Conservation (phyloP, 2,797 vertebrate species). For the Tapera naevia region DNA sequence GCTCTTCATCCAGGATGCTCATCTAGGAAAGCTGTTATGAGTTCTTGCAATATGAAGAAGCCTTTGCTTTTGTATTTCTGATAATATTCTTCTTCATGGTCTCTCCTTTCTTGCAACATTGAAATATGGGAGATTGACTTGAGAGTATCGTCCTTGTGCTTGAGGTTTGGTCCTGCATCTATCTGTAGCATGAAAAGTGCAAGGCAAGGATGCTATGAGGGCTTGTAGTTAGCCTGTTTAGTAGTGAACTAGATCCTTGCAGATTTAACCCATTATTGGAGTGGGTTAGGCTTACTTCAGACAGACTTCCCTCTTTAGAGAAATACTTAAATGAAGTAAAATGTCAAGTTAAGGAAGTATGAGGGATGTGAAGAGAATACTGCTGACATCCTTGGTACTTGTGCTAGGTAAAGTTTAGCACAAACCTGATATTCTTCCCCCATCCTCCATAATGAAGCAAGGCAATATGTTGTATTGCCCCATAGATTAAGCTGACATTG, state of each 20-base stretch:
- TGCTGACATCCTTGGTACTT: not conserved
- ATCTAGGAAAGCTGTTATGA: not conserved
- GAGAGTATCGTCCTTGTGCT: not conserved
- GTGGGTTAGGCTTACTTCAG: not conserved
- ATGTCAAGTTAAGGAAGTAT: not conserved
- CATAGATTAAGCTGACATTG: fast-evolving
- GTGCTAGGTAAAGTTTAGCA: not conserved
- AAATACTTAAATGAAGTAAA: not conserved
- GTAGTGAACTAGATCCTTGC: not conserved
- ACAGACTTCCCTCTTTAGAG: not conserved
- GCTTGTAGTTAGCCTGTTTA: not conserved
- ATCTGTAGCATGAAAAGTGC: not conserved
- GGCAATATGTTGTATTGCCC: not conserved
- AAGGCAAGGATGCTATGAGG: not conserved
- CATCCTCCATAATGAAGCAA: not conserved
- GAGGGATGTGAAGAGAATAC: not conserved
- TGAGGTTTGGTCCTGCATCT: not conserved
- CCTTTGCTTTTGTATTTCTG: not conserved
- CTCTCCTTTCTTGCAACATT: not conserved
- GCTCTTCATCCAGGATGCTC: not conserved
- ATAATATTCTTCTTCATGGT: not conserved
- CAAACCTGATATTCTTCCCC: not conserved
- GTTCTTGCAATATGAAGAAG: not conserved
- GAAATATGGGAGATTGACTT: not conserved
- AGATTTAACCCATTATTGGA: not conserved